Evolutionary conservation across 2,797 vertebrate species (phyloP).

Genomic region (Uromys caudimaculatus): DNA sequence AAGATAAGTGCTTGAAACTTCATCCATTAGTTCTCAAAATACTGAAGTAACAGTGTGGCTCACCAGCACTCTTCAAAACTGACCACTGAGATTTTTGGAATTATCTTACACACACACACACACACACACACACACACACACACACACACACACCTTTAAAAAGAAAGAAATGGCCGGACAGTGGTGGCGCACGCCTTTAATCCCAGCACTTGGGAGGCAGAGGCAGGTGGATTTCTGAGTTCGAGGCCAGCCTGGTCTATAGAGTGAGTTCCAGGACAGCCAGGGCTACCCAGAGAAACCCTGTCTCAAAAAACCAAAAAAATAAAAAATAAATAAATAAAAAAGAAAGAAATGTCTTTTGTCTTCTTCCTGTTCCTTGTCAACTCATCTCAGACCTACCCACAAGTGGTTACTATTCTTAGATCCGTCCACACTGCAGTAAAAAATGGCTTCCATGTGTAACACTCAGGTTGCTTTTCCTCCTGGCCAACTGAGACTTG

Average conservation of each 20-base stretch:
- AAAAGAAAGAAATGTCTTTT: not conserved
- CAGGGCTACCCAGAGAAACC: too few species aligned
- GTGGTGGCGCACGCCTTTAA: too few species aligned
- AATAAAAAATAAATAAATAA: too few species aligned
- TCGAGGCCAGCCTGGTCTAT: too few species aligned
- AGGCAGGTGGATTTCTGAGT: too few species aligned
- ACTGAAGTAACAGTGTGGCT: not conserved
- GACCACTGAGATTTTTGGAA: not conserved
- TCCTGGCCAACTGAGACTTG: not conserved
- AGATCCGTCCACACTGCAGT: not conserved
- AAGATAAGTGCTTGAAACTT: not conserved
- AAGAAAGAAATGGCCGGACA: not conserved
- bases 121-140: not conserved
- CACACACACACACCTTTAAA: not conserved
- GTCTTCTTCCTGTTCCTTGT: not conserved
- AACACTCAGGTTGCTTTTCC: not conserved
- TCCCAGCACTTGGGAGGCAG: too few species aligned
- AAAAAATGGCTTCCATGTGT: not conserved
- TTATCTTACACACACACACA: not conserved
- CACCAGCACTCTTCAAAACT: not conserved
- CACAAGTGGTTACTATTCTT: not conserved
- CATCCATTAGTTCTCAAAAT: slow-evolving; percentile 22
- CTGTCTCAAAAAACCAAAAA: too few species aligned
- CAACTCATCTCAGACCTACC: not conserved
- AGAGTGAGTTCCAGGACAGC: too few species aligned